These are phyloP conservation scores for Glyptemys insculpta DNA, from an alignment of 2,797 vertebrate genomes.

Conservation along the genomic window DNA sequence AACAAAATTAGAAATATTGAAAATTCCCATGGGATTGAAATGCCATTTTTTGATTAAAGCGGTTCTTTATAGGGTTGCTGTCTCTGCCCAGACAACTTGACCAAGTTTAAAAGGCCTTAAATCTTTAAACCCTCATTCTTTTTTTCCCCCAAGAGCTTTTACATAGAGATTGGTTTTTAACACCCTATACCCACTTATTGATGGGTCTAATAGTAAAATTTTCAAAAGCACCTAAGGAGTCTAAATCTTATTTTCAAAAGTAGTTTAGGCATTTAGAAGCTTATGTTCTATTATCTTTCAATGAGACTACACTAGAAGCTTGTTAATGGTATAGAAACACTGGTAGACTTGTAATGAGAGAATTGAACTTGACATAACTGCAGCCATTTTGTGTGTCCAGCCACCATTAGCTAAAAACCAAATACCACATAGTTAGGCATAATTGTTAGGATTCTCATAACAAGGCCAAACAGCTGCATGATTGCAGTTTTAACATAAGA, in stretches of 20 bases:
- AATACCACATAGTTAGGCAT: no score
- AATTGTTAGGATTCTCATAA: no score
- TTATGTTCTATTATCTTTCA: no score
- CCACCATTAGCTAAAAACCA: no score
- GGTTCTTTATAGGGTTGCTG: not conserved
- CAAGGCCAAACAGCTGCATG: no score
- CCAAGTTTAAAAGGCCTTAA: not conserved
- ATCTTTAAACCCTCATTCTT: not conserved
- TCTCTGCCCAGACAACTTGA: not conserved
- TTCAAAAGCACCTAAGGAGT: not conserved
- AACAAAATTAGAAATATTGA: not conserved
- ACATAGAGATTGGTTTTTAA: not conserved
- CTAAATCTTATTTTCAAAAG: not conserved
- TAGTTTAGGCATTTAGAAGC: no score
- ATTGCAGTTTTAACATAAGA: no score
- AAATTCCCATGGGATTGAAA: not conserved
- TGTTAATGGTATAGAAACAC: no score
- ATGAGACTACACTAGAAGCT: no score
- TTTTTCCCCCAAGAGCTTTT: not conserved
- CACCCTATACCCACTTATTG: not conserved
- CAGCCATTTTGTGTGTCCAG: no score
- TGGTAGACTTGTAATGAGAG: no score
- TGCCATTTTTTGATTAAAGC: not conserved
- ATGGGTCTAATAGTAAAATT: not conserved
- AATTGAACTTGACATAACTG: no score